A percentile compares a stretch with the other conserved stretches of the same genome.
Evolutionary conservation across 2,113 vertebrate genomes (phyloP).

Genomic region (Oreochromis spilurus): DNA sequence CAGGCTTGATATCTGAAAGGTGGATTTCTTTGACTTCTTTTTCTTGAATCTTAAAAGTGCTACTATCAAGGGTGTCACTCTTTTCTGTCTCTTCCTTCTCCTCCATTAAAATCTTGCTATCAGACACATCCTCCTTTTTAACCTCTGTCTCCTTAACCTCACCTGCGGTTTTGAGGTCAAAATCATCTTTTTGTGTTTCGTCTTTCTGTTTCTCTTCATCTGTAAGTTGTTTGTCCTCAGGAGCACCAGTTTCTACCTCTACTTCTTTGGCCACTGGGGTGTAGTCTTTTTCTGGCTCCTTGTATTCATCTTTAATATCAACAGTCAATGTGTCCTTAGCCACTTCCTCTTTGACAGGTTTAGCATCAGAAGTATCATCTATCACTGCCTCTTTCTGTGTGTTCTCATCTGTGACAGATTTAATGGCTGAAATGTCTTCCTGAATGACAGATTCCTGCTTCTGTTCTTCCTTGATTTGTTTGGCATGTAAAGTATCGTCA

Average conservation of each 20-base stretch:
- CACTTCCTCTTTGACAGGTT: slow-evolving; percentile 13
- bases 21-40: neutral
- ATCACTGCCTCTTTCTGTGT: neutral
- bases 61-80: neutral
- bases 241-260: slow-evolving; percentile 41
- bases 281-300: slow-evolving; percentile 27
- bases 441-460: slow-evolving; percentile 28
- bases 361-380: neutral
- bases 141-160: neutral
- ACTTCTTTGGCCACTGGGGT: neutral
- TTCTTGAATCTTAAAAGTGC: neutral
- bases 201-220: slow-evolving; percentile 38
- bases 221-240: slow-evolving; percentile 10
- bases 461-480: slow-evolving; percentile 30
- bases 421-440: neutral
- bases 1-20: neutral
- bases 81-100: slow-evolving; percentile 29
- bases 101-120: neutral
- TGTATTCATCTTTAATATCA: slow-evolving; percentile 30
- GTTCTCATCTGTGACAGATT: neutral
- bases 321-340: neutral
- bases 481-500: slow-evolving; percentile 3
- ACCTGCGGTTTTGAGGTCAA: slow-evolving; percentile 1
- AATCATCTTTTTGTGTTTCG: slow-evolving; percentile 14
- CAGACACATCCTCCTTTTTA: neutral